These are phyloP conservation scores for Myotis vivesi DNA, from an alignment of 2,797 vertebrate species.

Conservation along the genomic window DNA sequence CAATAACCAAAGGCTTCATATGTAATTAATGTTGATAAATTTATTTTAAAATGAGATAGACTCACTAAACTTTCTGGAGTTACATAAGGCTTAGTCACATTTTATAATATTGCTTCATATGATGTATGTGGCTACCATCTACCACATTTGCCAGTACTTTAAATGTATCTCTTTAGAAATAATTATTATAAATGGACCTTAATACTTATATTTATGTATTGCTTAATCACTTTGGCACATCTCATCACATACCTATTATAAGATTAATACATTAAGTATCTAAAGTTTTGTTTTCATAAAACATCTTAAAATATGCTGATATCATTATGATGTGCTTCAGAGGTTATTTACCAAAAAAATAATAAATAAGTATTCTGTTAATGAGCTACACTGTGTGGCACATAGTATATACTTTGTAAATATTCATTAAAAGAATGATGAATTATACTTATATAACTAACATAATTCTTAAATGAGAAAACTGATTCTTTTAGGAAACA, in stretches of 20 bases:
- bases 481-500: slow-evolving; percentile 21
- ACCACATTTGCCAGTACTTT: neutral
- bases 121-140: neutral
- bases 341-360: slow-evolving; percentile 42
- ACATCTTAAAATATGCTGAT: slow-evolving; percentile 47
- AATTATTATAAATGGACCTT: neutral
- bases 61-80: neutral
- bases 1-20: neutral
- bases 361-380: neutral
- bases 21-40: neutral
- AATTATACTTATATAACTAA: slow-evolving; percentile 8
- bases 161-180: slow-evolving; percentile 18
- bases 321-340: slow-evolving; percentile 20
- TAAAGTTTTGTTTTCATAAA: slow-evolving; percentile 27
- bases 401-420: neutral
- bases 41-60: slow-evolving; percentile 37
- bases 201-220: neutral
- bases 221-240: slow-evolving; percentile 16
- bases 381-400: neutral
- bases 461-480: slow-evolving; percentile 41
- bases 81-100: neutral
- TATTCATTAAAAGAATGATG: slow-evolving; percentile 24
- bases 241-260: neutral
- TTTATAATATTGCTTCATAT: slow-evolving; percentile 14
- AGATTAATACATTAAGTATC: slow-evolving; percentile 24